Evolutionary conservation across 2,797 vertebrate species (phyloP).

Genomic region (Moxostoma hubbsi): DNA sequence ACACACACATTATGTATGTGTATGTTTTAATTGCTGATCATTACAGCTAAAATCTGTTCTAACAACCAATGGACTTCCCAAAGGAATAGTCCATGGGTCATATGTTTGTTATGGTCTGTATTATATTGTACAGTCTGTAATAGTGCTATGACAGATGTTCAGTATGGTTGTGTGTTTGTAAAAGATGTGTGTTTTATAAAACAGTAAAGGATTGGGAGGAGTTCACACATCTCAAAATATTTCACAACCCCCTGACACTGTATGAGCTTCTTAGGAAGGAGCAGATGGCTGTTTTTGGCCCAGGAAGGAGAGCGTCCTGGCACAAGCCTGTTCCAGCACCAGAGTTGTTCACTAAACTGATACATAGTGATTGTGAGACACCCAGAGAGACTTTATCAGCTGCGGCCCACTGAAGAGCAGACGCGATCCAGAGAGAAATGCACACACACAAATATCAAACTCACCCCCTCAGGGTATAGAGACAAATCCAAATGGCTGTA

Average conservation of each 20-base stretch:
- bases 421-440: not conserved
- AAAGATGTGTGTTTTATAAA: not conserved
- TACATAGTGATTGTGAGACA: conserved; percentile 20
- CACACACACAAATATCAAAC: conserved; percentile 4
- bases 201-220: not conserved
- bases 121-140: not conserved
- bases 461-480: too few species aligned
- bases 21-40: not conserved
- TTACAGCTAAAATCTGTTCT: not conserved
- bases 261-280: conserved; percentile 28
- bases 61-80: not conserved
- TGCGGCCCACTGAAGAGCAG: not conserved
- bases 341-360: conserved; percentile 38
- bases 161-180: not conserved
- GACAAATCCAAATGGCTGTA: too few species aligned
- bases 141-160: not conserved
- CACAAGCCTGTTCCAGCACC: not conserved
- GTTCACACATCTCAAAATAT: not conserved
- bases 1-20: conserved; percentile 10
- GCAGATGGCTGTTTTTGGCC: conserved; percentile 54
- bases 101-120: not conserved
- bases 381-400: conserved; percentile 9
- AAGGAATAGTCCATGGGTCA: not conserved
- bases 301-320: conserved; percentile 34
- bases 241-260: conserved; percentile 17